A percentile compares a stretch with the other conserved stretches of the same genome.
Conservation (phyloP, 2,888 invertebrate genomes). For the Dendrolimus pini region DNA sequence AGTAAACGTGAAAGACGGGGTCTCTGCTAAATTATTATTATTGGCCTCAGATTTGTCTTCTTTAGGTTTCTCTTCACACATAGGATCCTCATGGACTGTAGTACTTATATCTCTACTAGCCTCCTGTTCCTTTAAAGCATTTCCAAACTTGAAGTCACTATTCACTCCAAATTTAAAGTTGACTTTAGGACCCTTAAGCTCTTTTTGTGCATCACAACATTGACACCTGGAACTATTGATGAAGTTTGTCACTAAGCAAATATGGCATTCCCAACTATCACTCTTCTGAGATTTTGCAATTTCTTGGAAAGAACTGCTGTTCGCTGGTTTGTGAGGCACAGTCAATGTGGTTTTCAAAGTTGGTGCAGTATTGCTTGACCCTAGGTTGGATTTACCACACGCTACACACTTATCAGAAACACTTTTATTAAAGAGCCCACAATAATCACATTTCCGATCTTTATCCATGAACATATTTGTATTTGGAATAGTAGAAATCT, state of each 20-base stretch:
- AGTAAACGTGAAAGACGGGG: conserved; percentile 35
- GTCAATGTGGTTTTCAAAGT: not conserved
- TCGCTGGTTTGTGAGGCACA: conserved; percentile 1
- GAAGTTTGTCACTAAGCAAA: conserved; percentile 49
- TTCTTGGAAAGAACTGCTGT: conserved; percentile 8
- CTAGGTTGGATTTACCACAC: conserved; percentile 34
- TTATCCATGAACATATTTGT: conserved; percentile 6
- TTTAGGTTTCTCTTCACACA: conserved; percentile 9
- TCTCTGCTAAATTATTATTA: conserved; percentile 44
- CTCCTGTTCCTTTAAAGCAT: not conserved
- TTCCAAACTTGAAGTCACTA: conserved; percentile 11
- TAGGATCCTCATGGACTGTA: conserved; percentile 2
- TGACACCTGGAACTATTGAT: conserved; percentile 35
- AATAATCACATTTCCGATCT: conserved; percentile 33
- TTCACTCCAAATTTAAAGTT: conserved; percentile 2
- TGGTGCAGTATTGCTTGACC: conserved; percentile 5
- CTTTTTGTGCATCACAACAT: conserved; percentile 44
- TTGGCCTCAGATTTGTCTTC: conserved; percentile 44
- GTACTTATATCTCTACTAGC: conserved; percentile 15
- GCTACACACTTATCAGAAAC: conserved; percentile 38
- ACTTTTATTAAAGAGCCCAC: conserved; percentile 41
- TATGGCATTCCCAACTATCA: not conserved
- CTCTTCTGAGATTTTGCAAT: not conserved
- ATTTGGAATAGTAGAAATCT: not conserved
- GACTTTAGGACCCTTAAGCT: conserved; percentile 6